Conservation (phyloP, 37 sponge, comb jelly and placozoan genomes). For the Hexactinellida sp. region DNA sequence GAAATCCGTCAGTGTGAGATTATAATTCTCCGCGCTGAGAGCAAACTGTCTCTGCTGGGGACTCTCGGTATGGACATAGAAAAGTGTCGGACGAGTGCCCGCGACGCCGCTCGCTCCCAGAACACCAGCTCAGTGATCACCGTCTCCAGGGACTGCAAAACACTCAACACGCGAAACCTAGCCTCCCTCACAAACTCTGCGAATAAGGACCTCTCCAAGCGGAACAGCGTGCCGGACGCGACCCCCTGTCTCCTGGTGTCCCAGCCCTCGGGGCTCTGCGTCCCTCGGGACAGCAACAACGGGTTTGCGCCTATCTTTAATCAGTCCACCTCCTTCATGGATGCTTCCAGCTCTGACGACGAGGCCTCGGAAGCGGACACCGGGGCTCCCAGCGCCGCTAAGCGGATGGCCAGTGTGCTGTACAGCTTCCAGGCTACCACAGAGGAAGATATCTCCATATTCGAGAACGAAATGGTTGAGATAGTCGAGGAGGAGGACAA, state of each 20-base stretch:
- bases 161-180: neutral
- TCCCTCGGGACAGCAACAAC: neutral
- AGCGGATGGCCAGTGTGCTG: neutral
- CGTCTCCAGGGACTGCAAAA: neutral
- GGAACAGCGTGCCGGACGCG: neutral
- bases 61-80: neutral
- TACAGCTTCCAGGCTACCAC: constrained; percentile 16
- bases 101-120: neutral
- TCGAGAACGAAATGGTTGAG: constrained; percentile 5
- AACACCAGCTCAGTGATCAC: neutral
- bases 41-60: neutral
- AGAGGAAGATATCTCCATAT: neutral
- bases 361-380: neutral
- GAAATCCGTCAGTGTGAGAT: neutral
- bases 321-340: neutral
- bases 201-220: neutral
- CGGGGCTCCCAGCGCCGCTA: neutral
- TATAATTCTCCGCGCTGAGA: neutral
- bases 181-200: neutral
- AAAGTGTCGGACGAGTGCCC: neutral
- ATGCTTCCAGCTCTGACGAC: neutral
- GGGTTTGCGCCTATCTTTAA: neutral
- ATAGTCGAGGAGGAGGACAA: neutral
- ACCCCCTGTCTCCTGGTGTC: neutral
- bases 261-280: neutral